Evolutionary conservation across 2,797 vertebrate species (phyloP).

Genomic region (Anguilla obscura): DNA sequence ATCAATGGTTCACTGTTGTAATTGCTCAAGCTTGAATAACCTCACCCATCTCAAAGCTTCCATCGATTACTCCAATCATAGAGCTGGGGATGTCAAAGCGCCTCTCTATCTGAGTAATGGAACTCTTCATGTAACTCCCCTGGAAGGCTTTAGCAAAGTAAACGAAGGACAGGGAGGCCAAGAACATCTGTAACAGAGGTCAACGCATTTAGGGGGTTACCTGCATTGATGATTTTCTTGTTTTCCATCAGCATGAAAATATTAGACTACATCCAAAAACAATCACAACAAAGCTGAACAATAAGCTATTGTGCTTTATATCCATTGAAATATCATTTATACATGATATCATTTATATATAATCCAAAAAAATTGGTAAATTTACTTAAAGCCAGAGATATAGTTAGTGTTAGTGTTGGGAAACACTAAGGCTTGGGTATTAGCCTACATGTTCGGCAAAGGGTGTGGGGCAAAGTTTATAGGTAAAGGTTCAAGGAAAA

Average conservation of each 20-base stretch:
- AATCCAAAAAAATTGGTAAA: not conserved
- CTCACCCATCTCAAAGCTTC: slow-evolving; percentile 93
- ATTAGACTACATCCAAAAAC: not conserved
- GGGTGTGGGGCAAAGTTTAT: not conserved
- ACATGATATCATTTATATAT: not conserved
- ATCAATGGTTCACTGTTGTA: not conserved
- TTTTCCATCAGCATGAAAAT: not conserved
- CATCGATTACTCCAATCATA: slow-evolving; percentile 87
- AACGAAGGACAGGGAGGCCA: slow-evolving; percentile 78
- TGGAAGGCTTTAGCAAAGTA: slow-evolving; percentile 85
- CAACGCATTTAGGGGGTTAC: not conserved
- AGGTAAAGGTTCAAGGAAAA: slow-evolving; percentile 26
- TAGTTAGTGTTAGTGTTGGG: not conserved
- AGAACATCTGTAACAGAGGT: slow-evolving; percentile 76
- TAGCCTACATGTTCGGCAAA: not conserved
- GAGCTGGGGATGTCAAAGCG: slow-evolving; percentile 90
- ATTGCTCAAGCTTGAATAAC: not conserved
- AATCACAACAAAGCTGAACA: not conserved
- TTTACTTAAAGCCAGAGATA: not conserved
- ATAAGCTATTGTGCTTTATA: not conserved
- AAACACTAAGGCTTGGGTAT: not conserved
- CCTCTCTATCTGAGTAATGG: slow-evolving; percentile 90
- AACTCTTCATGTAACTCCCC: slow-evolving; percentile 90
- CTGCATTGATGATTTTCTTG: not conserved
- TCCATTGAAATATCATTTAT: not conserved